Conservation (phyloP, 2,888 invertebrate species). For the Taphrorychus bicolor region DNA sequence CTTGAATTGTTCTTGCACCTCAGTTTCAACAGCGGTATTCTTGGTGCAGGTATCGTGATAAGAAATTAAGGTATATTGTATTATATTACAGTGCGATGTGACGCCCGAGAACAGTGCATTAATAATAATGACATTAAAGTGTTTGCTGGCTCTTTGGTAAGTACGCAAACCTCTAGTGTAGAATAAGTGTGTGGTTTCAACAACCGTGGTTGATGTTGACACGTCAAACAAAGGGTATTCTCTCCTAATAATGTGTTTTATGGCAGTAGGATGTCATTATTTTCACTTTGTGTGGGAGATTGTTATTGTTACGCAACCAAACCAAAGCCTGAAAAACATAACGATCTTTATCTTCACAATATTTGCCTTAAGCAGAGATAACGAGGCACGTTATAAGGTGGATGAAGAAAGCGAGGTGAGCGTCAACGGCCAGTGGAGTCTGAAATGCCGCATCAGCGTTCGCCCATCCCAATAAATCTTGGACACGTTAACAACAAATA, state of each 20-base stretch:
- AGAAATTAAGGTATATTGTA: not conserved
- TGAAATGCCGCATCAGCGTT: no score
- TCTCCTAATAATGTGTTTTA: constrained; percentile 8
- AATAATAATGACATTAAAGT: not conserved
- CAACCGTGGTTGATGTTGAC: not conserved
- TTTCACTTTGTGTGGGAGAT: constrained; percentile 19
- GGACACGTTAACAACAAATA: constrained; percentile 8
- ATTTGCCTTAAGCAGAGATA: constrained; percentile 13
- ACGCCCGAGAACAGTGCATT: no score
- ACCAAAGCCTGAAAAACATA: constrained; percentile 11
- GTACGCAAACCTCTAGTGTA: not conserved
- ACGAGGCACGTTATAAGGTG: not conserved
- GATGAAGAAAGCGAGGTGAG: not conserved
- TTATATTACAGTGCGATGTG: not conserved
- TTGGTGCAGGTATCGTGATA: constrained; percentile 14
- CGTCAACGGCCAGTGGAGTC: no score
- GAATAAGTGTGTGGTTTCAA: not conserved
- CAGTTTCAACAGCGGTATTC: constrained; percentile 19
- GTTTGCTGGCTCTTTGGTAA: not conserved
- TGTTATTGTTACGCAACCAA: constrained; percentile 11
- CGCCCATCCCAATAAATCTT: constrained; percentile 1
- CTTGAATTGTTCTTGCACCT: constrained; percentile 28
- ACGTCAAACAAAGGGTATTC: not conserved
- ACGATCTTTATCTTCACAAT: constrained; percentile 23
- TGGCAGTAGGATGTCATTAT: constrained; percentile 19